Percentiles rank a stretch among this genome's conserved stretches.
Conservation (phyloP, 2,113 vertebrate genomes). For the Kryptolebias marmoratus region DNA sequence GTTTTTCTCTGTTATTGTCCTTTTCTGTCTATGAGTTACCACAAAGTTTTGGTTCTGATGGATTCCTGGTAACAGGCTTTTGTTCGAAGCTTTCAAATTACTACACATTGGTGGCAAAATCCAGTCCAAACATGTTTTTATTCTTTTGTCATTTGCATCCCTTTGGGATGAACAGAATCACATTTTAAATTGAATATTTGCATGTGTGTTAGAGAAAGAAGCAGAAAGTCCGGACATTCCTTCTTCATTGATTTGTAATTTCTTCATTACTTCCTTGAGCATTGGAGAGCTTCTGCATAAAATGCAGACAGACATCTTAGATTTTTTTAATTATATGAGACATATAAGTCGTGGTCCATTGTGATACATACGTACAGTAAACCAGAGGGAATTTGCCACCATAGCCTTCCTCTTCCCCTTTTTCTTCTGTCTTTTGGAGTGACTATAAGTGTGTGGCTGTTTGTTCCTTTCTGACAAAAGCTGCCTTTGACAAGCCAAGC, state of each 20-base stretch:
- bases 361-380: slow-evolving; percentile 43
- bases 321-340: slow-evolving; percentile 52
- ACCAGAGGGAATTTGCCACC: slow-evolving; percentile 44
- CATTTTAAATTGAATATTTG: slow-evolving; percentile 4
- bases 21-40: no score
- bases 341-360: slow-evolving; percentile 57
- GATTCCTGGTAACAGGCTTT: no score
- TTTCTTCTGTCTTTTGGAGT: slow-evolving; percentile 14
- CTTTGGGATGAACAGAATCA: no score
- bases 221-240: not conserved
- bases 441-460: slow-evolving; percentile 24
- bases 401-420: slow-evolving; percentile 18
- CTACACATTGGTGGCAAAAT: no score
- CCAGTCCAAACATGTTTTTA: no score
- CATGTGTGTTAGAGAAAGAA: not conserved
- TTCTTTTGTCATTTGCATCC: no score
- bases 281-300: slow-evolving; percentile 53
- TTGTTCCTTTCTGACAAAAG: slow-evolving; percentile 62
- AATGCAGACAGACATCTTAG: slow-evolving; percentile 57
- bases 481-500: slow-evolving; percentile 57
- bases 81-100: no score
- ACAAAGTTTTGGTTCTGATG: no score
- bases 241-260: no score
- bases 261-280: slow-evolving; percentile 11
- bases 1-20: no score